Conservation (phyloP, 2,888 invertebrate species). For the Drosophila limbata region DNA sequence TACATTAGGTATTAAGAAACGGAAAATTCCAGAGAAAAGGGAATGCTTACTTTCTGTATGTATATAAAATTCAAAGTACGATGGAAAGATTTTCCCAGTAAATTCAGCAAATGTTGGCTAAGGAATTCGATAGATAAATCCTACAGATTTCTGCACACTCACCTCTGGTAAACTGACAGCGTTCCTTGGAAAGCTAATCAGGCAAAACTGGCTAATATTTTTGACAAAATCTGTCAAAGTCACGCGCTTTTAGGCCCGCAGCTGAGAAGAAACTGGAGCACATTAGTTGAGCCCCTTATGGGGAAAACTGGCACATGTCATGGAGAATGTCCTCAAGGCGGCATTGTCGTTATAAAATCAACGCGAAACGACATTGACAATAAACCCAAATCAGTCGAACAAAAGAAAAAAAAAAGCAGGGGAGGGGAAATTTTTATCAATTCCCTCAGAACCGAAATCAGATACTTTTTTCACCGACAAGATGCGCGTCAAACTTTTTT, state of each 20-base stretch:
- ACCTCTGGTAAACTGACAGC: background rate
- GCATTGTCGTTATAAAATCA: conserved; percentile 60
- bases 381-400: conserved; percentile 65
- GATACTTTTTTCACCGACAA: conserved; percentile 67
- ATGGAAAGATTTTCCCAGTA: background rate
- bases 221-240: conserved; percentile 63
- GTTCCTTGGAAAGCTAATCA: conserved; percentile 58
- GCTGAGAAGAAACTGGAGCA: conserved; percentile 46
- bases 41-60: background rate
- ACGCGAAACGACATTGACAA: conserved; percentile 55
- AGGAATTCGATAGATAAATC: background rate
- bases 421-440: conserved; percentile 42
- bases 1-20: background rate
- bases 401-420: conserved; percentile 37
- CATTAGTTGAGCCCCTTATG: conserved; percentile 49
- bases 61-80: background rate
- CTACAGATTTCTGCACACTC: conserved; percentile 5
- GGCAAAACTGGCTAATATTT: conserved; percentile 60
- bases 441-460: conserved; percentile 53
- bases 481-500: conserved; percentile 65
- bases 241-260: conserved; percentile 51
- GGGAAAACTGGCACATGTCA: conserved; percentile 64
- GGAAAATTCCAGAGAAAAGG: background rate
- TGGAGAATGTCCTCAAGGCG: conserved; percentile 61
- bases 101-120: background rate